Conservation (phyloP, 2,888 invertebrate genomes). For the Melanargia galathea region DNA sequence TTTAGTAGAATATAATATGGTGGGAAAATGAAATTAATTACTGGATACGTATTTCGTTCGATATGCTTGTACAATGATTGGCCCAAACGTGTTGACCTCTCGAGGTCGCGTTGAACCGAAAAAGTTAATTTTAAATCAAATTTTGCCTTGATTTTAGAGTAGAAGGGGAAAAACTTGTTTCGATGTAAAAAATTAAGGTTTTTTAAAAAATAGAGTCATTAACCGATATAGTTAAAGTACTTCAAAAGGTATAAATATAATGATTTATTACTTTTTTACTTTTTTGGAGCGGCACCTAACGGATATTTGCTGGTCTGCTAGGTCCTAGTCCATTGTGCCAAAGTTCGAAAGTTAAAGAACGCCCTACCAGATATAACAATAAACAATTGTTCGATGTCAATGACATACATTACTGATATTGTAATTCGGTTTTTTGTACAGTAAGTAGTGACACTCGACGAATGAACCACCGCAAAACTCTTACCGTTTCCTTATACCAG, state of each 20-base stretch:
- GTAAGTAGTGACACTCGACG: slow-evolving; percentile 46
- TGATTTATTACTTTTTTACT: not conserved
- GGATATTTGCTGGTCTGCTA: slow-evolving; percentile 25
- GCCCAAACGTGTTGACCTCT: slow-evolving; percentile 15
- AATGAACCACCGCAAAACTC: slow-evolving; percentile 43
- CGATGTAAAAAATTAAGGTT: slow-evolving; percentile 16
- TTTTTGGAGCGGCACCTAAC: slow-evolving; percentile 16
- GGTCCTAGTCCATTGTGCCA: slow-evolving; percentile 36
- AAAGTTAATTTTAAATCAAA: slow-evolving; percentile 17
- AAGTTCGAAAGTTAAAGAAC: slow-evolving; percentile 41
- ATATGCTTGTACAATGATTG: slow-evolving; percentile 7
- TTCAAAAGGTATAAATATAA: slow-evolving; percentile 1
- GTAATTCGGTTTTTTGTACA: slow-evolving; percentile 44
- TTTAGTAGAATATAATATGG: not conserved
- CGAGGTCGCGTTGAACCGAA: slow-evolving; percentile 19
- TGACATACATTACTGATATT: slow-evolving; percentile 53
- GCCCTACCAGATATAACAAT: slow-evolving; percentile 47
- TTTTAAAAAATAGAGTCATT: slow-evolving; percentile 17
- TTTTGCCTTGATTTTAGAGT: slow-evolving; percentile 11
- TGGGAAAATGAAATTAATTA: not conserved
- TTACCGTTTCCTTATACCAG: not conserved
- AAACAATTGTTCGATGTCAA: slow-evolving; percentile 60
- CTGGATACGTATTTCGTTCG: not conserved
- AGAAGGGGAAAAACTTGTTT: slow-evolving; percentile 19
- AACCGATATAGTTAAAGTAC: slow-evolving; percentile 11